Base-by-base conservation (phyloP, 2,113 vertebrate species). In the Chloropsis cyanopogon region DNA sequence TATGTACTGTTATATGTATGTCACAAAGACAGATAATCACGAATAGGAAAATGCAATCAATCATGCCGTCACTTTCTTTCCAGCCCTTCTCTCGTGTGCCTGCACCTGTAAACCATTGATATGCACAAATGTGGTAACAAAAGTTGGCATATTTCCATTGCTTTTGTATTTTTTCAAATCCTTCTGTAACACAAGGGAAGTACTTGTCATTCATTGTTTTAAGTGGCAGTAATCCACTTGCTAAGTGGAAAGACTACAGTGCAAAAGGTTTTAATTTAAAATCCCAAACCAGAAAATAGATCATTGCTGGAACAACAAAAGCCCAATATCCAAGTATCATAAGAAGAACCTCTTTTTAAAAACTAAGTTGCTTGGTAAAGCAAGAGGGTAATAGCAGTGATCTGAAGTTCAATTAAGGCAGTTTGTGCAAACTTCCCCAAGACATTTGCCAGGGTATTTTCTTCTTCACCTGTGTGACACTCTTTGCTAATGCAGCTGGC, bases 11-110 rank as follows among this genome's bases (percentile, higher is more conserved):
- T 82, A 23, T 25, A 42, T 15, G 46, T 41, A 28, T 70, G 41
- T 92, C 66, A 70, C 64, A 60, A 1, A 66, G 77, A 79, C 46
- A 68, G 71, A 78, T 64, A 73, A 91, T 66, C 54, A 64, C 4
- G 20, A 91, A 60, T 57, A 92, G 90, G 79, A 90, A 92, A 95
- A 93, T 13, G 56, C 52, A 93, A 93, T 96, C 88, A 82, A 71
- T 93, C 87, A 92, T 66, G 64, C 52, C 0, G 6, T 79, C 14
- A 7, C 56, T 93, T 93, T 93, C 60, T 73, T 92, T 77, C 56
- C 47, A 86, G 50, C 41, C 52, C n/a, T 70, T 47, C 20, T 86
- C 42, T 90, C 60, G 54, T 54, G 47, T 77, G 68, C 75, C 63
- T 83, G 26, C 52, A 47, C 41, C 79, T 92, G 82, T 83, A 77